Percentiles rank a stretch among this genome's conserved stretches.
phyloP scores from a whole-genome alignment of 2,888 invertebrate species.

The Pollenia labialis region DNA sequence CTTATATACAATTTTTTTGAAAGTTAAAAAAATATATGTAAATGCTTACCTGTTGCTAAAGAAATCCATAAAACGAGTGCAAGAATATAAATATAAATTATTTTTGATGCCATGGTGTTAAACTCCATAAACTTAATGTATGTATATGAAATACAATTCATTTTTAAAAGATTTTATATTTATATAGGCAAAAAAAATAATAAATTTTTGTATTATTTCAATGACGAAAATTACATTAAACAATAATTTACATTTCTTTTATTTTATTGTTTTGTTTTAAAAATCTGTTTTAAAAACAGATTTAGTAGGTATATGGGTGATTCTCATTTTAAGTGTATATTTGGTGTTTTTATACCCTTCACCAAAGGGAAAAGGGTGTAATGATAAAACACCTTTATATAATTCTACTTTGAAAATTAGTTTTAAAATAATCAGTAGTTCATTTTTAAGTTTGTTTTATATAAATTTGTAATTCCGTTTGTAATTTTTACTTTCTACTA shows the following conservation, averaged over 20 bases:
- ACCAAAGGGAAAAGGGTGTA: too few relatives aligned
- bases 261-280: too few relatives aligned
- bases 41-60: constrained; percentile 34
- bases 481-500: too few relatives aligned
- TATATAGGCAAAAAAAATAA: background rate
- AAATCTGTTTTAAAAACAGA: background rate
- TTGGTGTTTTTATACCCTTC: too few relatives aligned
- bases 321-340: too few relatives aligned
- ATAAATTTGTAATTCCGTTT: too few relatives aligned
- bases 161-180: constrained; percentile 30
- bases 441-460: too few relatives aligned
- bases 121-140: constrained; percentile 7
- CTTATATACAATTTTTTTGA: too few relatives aligned
- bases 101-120: constrained; percentile 26
- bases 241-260: too few relatives aligned
- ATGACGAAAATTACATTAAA: background rate
- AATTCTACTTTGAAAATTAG: too few relatives aligned
- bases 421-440: too few relatives aligned
- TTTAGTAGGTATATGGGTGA: background rate
- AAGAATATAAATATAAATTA: constrained; percentile 24
- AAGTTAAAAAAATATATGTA: background rate
- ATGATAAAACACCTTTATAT: too few relatives aligned
- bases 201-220: background rate
- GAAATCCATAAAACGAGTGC: constrained; percentile 10
- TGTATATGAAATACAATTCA: background rate